phyloP scores from a whole-genome alignment of 2,113 vertebrate species.

The Cettia cetti region DNA sequence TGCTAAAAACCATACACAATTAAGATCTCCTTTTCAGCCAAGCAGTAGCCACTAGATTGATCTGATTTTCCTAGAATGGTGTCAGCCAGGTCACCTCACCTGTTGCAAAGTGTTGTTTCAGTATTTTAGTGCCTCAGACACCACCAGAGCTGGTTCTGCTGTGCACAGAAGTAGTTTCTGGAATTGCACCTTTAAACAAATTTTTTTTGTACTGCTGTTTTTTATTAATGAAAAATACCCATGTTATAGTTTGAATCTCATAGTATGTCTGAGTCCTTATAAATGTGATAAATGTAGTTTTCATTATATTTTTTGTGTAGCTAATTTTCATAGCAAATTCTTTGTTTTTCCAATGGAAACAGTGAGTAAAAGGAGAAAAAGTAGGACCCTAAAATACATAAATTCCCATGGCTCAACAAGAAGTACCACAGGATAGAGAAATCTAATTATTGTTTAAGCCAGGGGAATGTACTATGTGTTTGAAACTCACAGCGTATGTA shows the following conservation, averaged over 20 bases:
- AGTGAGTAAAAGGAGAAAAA: neutral
- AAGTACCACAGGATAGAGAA: neutral
- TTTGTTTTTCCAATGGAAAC: neutral
- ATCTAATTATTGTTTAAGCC: neutral
- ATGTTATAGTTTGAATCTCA: neutral
- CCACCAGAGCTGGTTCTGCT: neutral
- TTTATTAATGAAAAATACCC: neutral
- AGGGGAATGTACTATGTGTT: neutral
- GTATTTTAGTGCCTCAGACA: neutral
- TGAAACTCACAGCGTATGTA: neutral
- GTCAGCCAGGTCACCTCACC: neutral
- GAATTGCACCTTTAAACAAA: neutral
- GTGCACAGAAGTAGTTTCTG: neutral
- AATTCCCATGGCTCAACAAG: neutral
- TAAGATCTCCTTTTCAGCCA: neutral
- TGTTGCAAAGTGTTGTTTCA: neutral
- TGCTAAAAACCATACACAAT: neutral
- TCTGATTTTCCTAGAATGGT: neutral
- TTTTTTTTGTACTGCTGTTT: neutral
- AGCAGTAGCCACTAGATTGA: neutral
- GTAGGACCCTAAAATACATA: neutral
- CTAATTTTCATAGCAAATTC: neutral
- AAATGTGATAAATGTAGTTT: neutral
- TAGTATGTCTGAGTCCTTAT: neutral
- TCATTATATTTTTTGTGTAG: neutral